phyloP scores from a whole-genome alignment of 2,113 vertebrate species.

The Nannospalax galili region DNA sequence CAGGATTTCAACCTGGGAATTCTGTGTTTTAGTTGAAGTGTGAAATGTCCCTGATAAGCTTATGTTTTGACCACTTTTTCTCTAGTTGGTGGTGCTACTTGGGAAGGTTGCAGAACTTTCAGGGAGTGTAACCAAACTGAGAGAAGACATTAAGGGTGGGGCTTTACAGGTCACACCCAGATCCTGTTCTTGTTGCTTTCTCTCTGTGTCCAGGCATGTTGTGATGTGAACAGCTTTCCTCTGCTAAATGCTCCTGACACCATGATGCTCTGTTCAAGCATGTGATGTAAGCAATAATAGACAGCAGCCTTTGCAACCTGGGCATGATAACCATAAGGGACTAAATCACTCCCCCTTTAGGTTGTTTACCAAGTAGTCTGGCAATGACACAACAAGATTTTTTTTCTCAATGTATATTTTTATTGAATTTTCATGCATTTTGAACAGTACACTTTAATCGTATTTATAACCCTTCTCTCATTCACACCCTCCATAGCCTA shows the following conservation, averaged over 20 bases:
- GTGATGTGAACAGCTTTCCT: no score
- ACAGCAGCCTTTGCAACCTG: neutral
- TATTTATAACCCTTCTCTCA: no score
- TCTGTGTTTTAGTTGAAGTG: neutral
- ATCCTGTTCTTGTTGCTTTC: neutral
- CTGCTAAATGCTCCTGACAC: neutral
- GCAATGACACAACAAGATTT: neutral
- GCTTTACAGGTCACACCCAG: neutral
- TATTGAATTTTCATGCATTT: no score
- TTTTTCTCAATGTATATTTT: no score
- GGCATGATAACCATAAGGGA: neutral
- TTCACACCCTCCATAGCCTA: no score
- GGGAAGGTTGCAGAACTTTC: neutral
- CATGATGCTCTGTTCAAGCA: neutral
- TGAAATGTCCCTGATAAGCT: neutral
- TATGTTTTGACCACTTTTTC: neutral
- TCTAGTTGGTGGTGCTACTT: neutral
- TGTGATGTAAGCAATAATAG: neutral
- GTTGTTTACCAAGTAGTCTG: neutral
- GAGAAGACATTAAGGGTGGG: neutral
- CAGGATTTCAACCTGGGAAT: neutral
- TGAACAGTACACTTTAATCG: no score
- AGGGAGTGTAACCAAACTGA: no score
- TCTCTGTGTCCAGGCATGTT: no score
- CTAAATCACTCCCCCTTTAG: neutral